Percentiles rank a stretch among this genome's conserved stretches.
phyloP scores from a whole-genome alignment of 2,113 vertebrate species.

The Halcyon senegalensis region DNA sequence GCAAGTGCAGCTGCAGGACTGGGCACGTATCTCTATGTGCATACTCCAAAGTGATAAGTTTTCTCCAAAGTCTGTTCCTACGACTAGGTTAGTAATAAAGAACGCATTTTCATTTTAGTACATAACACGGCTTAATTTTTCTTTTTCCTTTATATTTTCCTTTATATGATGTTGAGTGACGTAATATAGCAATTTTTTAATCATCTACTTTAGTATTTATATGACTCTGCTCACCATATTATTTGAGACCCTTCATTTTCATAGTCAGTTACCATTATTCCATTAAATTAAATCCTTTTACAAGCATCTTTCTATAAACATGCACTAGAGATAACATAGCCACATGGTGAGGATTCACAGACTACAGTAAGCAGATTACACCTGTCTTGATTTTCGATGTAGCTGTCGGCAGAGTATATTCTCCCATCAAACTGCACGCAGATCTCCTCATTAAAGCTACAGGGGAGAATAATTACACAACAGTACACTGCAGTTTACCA shows the following conservation, averaged over 20 bases:
- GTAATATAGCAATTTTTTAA: not conserved
- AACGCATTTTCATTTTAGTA: not conserved
- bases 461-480: conserved; percentile 70
- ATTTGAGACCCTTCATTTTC: conserved; percentile 51
- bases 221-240: not conserved
- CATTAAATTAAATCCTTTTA: conserved; percentile 73
- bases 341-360: conserved; percentile 65
- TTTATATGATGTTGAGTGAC: not conserved
- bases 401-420: conserved; percentile 55
- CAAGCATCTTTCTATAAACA: conserved; percentile 60
- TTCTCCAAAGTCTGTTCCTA: not conserved
- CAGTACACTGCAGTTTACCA: conserved; percentile 63
- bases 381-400: conserved; percentile 61
- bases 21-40: fast-evolving
- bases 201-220: conserved; percentile 4
- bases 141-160: not conserved
- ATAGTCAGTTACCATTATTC: conserved; percentile 68
- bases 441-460: conserved; percentile 71
- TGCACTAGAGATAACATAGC: conserved; percentile 62
- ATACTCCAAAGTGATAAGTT: not conserved
- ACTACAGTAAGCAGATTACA: conserved; percentile 70
- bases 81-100: not conserved
- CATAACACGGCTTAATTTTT: not conserved
- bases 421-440: conserved; percentile 53
- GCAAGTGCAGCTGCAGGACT: not conserved